Evolutionary conservation across 2,888 invertebrate genomes (phyloP).

Genomic region (Neoascia interrupta): DNA sequence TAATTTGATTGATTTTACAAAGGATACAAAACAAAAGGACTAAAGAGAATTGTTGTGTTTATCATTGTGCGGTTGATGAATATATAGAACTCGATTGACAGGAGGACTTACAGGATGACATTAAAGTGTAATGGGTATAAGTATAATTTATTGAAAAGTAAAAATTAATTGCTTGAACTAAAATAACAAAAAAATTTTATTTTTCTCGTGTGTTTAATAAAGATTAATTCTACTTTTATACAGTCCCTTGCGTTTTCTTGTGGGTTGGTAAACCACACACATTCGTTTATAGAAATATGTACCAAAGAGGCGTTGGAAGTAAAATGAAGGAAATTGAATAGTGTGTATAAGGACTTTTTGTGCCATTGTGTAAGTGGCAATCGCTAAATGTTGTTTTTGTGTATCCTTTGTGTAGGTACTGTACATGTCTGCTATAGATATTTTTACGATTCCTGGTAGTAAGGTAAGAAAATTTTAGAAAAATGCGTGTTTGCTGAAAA

Average conservation of each 20-base stretch:
- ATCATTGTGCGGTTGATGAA: too few relatives aligned
- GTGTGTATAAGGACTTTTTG: slow-evolving; percentile 66
- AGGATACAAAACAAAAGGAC: neutral
- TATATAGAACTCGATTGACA: too few relatives aligned
- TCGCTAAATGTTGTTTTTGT: slow-evolving; percentile 57
- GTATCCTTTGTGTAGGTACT: slow-evolving; percentile 45
- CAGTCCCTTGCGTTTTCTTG: slow-evolving; percentile 33
- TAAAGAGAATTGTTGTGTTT: neutral
- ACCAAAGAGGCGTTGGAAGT: slow-evolving; percentile 61
- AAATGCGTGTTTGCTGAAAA: slow-evolving; percentile 28
- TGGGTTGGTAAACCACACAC: slow-evolving; percentile 46
- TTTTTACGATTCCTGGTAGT: too few relatives aligned
- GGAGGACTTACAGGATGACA: too few relatives aligned
- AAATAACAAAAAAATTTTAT: too few relatives aligned
- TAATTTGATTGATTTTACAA: neutral
- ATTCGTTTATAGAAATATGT: slow-evolving; percentile 8
- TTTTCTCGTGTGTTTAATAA: too few relatives aligned
- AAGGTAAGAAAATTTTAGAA: slow-evolving; percentile 9
- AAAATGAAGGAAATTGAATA: slow-evolving; percentile 64
- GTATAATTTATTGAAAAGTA: too few relatives aligned
- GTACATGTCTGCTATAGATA: slow-evolving; percentile 2
- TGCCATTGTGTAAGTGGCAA: slow-evolving; percentile 58
- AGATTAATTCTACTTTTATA: too few relatives aligned
- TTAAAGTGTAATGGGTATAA: too few relatives aligned
- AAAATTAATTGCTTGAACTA: too few relatives aligned